Evolutionary conservation across 1,140 invertebrate species (phyloP).

Genomic region (Philotrypesis tridentata): DNA sequence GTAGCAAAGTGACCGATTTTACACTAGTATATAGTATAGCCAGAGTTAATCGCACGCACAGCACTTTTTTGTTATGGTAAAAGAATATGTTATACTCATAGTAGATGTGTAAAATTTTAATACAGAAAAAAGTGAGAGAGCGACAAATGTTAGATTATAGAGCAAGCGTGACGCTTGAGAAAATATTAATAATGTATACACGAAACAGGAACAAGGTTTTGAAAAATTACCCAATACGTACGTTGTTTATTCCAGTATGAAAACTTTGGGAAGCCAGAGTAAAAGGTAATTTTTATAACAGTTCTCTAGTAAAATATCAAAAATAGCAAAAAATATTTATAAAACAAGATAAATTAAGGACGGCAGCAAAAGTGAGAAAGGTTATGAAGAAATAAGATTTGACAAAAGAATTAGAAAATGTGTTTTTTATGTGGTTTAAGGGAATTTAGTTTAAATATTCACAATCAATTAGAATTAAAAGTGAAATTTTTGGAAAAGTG

Average conservation of each 20-base stretch:
- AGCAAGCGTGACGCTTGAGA: neutral
- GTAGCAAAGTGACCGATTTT: constrained; percentile 23
- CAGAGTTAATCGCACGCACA: constrained; percentile 40
- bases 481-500: constrained; percentile 3
- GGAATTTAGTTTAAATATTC: neutral
- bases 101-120: neutral
- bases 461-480: neutral
- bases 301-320: neutral
- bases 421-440: neutral
- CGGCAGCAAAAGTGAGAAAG: constrained; percentile 28
- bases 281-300: neutral
- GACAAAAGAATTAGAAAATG: constrained; percentile 13
- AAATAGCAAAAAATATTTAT: neutral
- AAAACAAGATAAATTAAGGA: neutral
- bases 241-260: neutral
- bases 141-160: neutral
- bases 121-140: neutral
- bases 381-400: neutral
- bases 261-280: neutral
- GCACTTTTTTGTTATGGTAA: constrained; percentile 24
- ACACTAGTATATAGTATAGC: constrained; percentile 26
- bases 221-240: constrained; percentile 16
- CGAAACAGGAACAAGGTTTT: neutral
- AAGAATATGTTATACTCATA: constrained; percentile 23
- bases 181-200: neutral